Conservation (phyloP, 2,888 invertebrate genomes). For the Odontocolon sp. region DNA sequence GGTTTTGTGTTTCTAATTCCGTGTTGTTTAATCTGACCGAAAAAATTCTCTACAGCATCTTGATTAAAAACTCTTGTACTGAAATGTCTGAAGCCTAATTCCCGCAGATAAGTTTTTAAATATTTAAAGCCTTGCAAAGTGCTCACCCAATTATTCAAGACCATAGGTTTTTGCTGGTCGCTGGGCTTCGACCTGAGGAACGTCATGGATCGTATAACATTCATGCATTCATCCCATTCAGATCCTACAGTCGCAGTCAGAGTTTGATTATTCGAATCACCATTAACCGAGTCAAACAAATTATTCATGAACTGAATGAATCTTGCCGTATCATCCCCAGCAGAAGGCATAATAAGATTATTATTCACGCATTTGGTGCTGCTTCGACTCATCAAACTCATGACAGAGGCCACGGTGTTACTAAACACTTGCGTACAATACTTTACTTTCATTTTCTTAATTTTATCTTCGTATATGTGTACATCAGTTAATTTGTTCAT, state of each 20-base stretch:
- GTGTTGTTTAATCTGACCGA: conserved; percentile 34
- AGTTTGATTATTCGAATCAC: not conserved
- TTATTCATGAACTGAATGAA: conserved; percentile 17
- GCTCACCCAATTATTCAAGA: not conserved
- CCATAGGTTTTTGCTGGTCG: not conserved
- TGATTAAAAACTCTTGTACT: conserved; percentile 15
- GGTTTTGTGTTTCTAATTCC: conserved; percentile 6
- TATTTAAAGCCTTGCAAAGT: conserved; percentile 15
- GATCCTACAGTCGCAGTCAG: not conserved
- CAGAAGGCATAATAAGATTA: conserved; percentile 3
- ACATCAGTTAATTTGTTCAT: conserved; percentile 24
- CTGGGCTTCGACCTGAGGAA: not conserved
- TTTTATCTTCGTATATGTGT: conserved; percentile 14
- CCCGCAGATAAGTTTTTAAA: not conserved
- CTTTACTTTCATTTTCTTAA: conserved; percentile 49
- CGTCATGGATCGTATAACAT: not conserved
- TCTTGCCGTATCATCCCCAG: not conserved
- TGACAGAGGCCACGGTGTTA: conserved; percentile 12
- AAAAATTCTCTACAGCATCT: conserved; percentile 33
- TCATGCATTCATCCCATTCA: not conserved
- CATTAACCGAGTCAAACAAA: conserved; percentile 21
- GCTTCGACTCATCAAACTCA: conserved; percentile 26
- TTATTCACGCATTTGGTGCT: not conserved
- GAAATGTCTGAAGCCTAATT: conserved; percentile 6
- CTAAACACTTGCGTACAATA: conserved; percentile 40